A percentile compares a stretch with the other conserved stretches of the same genome.
Evolutionary conservation across 2,888 invertebrate genomes (phyloP).

Genomic region (Euzetes globulus): DNA sequence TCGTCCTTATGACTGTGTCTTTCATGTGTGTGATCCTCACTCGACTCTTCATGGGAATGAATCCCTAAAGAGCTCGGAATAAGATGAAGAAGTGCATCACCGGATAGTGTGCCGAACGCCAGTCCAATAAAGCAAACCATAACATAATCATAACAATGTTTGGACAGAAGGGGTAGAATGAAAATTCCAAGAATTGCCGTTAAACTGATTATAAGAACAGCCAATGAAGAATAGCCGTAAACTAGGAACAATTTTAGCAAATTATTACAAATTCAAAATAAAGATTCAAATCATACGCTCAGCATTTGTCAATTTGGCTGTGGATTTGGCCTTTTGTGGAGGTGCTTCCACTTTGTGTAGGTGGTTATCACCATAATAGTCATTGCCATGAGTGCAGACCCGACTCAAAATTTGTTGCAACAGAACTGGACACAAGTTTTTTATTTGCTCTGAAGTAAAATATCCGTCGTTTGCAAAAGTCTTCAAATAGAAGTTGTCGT

Average conservation of each 20-base stretch:
- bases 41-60: constrained; percentile 36
- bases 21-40: background rate
- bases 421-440: constrained; percentile 39
- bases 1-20: constrained; percentile 37
- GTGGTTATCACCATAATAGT: background rate
- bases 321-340: constrained; percentile 2
- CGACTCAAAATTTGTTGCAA: constrained; percentile 40
- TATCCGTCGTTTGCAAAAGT: background rate
- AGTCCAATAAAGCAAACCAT: constrained; percentile 50
- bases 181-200: constrained; percentile 47
- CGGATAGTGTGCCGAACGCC: constrained; percentile 49
- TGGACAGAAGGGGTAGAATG: constrained; percentile 45
- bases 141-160: constrained; percentile 44
- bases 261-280: background rate
- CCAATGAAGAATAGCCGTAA: constrained; percentile 46
- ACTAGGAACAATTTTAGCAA: constrained; percentile 38
- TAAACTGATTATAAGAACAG: constrained; percentile 48
- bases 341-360: background rate
- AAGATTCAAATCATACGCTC: background rate
- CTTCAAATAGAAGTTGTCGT: constrained; percentile 21
- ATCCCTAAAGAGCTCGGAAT: constrained; percentile 45
- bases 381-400: constrained; percentile 31
- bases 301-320: background rate
- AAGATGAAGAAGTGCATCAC: constrained; percentile 51
- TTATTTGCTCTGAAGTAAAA: constrained; percentile 36